Base-by-base conservation (phyloP, 1,140 invertebrate genomes). In the Rhopalosiphum maidis region DNA sequence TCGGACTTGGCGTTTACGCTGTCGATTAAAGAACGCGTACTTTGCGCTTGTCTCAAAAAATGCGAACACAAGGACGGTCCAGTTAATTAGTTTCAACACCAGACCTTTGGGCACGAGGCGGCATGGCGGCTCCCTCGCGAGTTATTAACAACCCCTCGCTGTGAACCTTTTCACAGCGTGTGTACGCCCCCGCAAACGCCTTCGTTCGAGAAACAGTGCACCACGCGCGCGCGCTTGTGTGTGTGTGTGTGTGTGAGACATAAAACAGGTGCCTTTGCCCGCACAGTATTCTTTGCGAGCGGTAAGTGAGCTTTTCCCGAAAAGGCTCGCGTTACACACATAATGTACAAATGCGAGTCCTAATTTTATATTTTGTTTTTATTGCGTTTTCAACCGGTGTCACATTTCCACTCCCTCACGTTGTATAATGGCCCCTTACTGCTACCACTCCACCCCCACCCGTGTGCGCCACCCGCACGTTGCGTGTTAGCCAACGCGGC, bases 311-410 rank as follows among this genome's bases (percentile, higher is more conserved):
- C 11, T 77, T 86, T 86, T 46, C 25, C 25, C 85, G 85, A 46
- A 86, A 86, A 86, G 41, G 41, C 22, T 86, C 85, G 41, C 15
- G 43, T 86, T 86, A 86, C 85, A 86, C 41, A 46, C 37, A 86
- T 43, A 77, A 77, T 77, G 60, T 77, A 77, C 60, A 77, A 77
- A 77, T 77, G 30, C 85, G 25, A 41, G 41, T 83, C 77, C 85
- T 86, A 86, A 86, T 86, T 86, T 85, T 86, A 86, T 46, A 43
- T 30, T 85, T 85, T 86, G 85, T 86, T 43, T 46, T 86, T 43
- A 30, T 85, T 85, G 83, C 83, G 35, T 85, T 85, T 85, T 86
- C 85, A 86, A 86, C 85, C 41, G 85, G 85, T 86, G 85, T 86
- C 85, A 30, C 85, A 46, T 86, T 86, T 86, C 85, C 41, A 43